Base-by-base conservation (phyloP, 2,888 invertebrate genomes). In the Eledone cirrhosa region DNA sequence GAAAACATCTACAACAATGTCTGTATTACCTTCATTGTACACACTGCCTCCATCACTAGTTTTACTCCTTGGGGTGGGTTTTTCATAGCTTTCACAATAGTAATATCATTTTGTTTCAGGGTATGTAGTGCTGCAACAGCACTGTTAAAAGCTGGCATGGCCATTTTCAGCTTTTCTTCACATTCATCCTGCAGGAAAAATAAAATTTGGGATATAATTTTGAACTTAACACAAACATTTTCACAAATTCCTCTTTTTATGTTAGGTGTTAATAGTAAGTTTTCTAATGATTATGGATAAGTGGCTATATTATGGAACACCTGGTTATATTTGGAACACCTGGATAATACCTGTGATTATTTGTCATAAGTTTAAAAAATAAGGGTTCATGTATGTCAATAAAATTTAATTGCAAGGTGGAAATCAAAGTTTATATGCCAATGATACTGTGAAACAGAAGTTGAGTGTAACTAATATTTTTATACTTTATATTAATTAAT, bases 21-120 rank as follows among this genome's bases (percentile, higher is more conserved):
- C 41, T 41, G 11, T 41, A 2, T 41, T 41, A 88, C 89, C 86
- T 89, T 90, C 86, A 90, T 87, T 69, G 90, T 90, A 79, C 90
- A 90, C 78, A 90, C 88, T 59, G 90, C 86, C 80, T 90, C 90
- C 90, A 90, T 90, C 77, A 90, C 90, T 0, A 90, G 85, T 78
- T 86, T 88, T 19, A 90, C 90, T 27, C 90, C 90, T 8, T 84
- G 80, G 22, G 90, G 90, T 8, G 90, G 90, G 79, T 88, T 90
- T 14, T 82, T 78, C 89, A 90, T 89, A 0, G 87, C 81, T 82
- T 90, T 90, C 67, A 90, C 90, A 11, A 90, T 87, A 48, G 88
- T 87, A 83, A 90, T 90, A 83, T 90, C 90, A 82, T 89, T 89
- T 84, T 90, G 90, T 80, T 90, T 90, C 31, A 90, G 86, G 0